Base-by-base conservation (phyloP, 2,888 invertebrate species). In the Coleophora deauratella region DNA sequence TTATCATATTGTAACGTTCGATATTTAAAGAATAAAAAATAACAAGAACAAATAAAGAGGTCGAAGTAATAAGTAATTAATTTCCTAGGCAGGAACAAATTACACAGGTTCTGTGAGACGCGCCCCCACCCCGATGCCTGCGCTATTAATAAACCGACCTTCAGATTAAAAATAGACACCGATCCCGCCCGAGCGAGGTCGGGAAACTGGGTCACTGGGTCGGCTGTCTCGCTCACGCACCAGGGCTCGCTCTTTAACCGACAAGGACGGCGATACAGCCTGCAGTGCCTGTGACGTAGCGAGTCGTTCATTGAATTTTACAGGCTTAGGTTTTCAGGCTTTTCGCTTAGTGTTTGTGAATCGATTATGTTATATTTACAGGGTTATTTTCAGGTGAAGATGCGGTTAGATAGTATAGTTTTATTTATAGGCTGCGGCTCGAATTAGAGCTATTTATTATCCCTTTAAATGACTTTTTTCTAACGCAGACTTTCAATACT, bases 81-180 rank as follows among this genome's bases (percentile, higher is more conserved):
- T 21, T 21, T 21, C 37, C 42, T 14, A 33, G 46, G 38, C 42
- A 44, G 48, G 42, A 46, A 48, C 49, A 47, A 49, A 51, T 54
- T 49, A 58, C 50, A 53, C 52, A 42, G 45, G 43, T 48, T 40
- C 48, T 46, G 33, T 35, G 46, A 11, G 27, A 8, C 11, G n/a
- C 30, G 3, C 12, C 37, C 34, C 6, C 40, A 21, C 38, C 30
- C 11, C 35, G 34, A 62, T 55, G 62, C 67, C 57, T 54, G 54
- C 51, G 66, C 78, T 81, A 84, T 82, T 80, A 80, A 85, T 85
- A 85, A 71, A 73, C 58, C 80, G 85, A 85, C 85, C 85, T 85
- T 85, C 82, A 81, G 77, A 66, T 76, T 81, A 82, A 79, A 85
- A 84, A 85, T 85, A 85, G 85, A 84, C 66, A 69, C 64, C 74